A percentile compares a stretch with the other conserved stretches of the same genome.
Evolutionary conservation across 1,140 invertebrate genomes (phyloP).

Genomic region (Drosophila murphyi): DNA sequence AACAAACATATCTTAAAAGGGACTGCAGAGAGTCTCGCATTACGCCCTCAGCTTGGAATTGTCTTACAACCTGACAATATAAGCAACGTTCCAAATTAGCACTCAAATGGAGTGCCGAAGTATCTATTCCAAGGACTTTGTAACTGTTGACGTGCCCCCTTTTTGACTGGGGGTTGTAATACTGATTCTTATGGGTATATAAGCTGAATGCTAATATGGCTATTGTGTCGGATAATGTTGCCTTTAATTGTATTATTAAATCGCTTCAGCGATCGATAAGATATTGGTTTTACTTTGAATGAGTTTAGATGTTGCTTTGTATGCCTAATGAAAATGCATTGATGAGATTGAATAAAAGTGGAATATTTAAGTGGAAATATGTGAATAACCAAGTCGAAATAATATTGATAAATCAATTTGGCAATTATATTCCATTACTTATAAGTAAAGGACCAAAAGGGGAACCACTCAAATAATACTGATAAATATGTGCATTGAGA

Average conservation of each 20-base stretch:
- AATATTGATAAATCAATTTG: no score
- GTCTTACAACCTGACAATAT: slow-evolving; percentile 57
- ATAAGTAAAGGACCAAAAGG: no score
- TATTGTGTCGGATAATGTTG: slow-evolving; percentile 55
- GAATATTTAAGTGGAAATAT: no score
- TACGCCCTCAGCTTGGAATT: slow-evolving; percentile 70
- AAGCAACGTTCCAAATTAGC: slow-evolving; percentile 37
- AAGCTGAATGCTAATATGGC: neutral
- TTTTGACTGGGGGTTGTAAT: neutral
- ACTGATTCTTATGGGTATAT: slow-evolving; percentile 8
- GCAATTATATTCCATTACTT: no score
- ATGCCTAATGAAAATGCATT: neutral
- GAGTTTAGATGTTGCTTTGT: neutral
- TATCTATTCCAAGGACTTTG: slow-evolving; percentile 49
- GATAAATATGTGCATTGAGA: no score
- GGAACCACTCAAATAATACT: no score
- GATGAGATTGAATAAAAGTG: neutral
- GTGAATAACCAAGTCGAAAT: no score
- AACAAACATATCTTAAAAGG: slow-evolving; percentile 47
- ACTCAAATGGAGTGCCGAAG: slow-evolving; percentile 47
- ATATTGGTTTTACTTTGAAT: neutral
- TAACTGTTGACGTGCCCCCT: slow-evolving; percentile 50
- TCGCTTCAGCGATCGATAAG: neutral
- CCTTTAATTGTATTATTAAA: slow-evolving; percentile 48
- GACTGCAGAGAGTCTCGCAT: slow-evolving; percentile 52